Evolutionary conservation across 2,888 invertebrate genomes (phyloP).

Genomic region (Pecten maximus): DNA sequence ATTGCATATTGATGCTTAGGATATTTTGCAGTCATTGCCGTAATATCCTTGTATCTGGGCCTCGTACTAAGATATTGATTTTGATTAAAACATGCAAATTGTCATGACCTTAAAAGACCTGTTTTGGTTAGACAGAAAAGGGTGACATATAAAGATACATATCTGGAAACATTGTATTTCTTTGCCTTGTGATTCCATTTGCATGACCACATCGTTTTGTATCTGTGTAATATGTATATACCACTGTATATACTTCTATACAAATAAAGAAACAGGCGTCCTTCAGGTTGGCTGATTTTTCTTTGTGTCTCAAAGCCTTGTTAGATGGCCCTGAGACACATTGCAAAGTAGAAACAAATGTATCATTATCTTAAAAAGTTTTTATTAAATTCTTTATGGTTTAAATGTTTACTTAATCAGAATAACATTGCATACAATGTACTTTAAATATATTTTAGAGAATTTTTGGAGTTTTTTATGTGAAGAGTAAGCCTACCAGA

Average conservation of each 20-base stretch:
- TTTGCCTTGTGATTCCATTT: constrained; percentile 1
- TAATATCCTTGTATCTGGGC: too few species aligned
- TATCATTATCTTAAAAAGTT: background rate
- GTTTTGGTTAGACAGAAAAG: too few species aligned
- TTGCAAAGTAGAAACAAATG: background rate
- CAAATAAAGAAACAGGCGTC: background rate
- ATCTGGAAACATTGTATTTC: too few species aligned
- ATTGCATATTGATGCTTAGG: too few species aligned
- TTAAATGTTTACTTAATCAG: background rate
- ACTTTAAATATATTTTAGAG: background rate
- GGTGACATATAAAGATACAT: too few species aligned
- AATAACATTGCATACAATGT: background rate
- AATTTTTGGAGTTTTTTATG: background rate
- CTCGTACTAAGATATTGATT: too few species aligned
- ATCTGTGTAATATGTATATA: background rate
- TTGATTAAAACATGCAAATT: too few species aligned
- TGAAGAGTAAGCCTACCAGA: background rate
- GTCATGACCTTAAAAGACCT: too few species aligned
- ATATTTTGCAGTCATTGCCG: too few species aligned
- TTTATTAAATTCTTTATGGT: background rate
- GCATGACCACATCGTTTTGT: background rate
- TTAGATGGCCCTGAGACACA: background rate
- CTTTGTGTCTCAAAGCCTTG: background rate
- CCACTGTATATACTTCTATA: background rate
- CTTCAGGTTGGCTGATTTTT: background rate